These are phyloP conservation scores for Dusona sp. DNA, from an alignment of 2,888 invertebrate species.

Conservation along the genomic window DNA sequence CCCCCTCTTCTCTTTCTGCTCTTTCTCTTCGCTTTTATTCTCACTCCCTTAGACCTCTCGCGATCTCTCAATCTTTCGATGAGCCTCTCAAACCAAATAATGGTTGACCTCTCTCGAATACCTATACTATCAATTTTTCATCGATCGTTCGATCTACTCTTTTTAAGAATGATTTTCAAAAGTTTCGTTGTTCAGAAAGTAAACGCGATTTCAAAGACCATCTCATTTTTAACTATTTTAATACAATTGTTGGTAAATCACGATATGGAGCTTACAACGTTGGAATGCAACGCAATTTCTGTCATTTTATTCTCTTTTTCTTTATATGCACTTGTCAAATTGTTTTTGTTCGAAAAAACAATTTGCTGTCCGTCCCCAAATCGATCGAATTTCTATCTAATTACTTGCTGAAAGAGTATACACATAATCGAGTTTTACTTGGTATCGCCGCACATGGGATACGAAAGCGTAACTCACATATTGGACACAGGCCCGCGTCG, in stretches of 20 bases:
- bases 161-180: not conserved
- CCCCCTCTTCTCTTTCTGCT: conserved; percentile 51
- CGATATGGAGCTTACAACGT: not conserved
- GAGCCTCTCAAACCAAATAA: conserved; percentile 26
- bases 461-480: not conserved
- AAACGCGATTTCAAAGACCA: not conserved
- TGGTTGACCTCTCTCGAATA: not conserved
- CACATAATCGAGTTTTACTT: conserved; percentile 27
- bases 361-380: not conserved
- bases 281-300: not conserved
- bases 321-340: not conserved
- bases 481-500: not conserved
- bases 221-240: not conserved
- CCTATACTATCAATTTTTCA: not conserved
- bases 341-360: not conserved
- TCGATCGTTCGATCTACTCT: not conserved
- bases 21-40: conserved; percentile 18
- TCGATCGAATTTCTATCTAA: conserved; percentile 15
- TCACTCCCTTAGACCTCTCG: conserved; percentile 1
- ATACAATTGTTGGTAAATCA: not conserved
- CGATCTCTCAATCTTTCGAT: not conserved
- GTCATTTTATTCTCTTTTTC: not conserved
- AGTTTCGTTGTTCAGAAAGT: not conserved
- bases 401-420: not conserved
- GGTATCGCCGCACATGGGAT: not conserved